A percentile compares a stretch with the other conserved stretches of the same genome.
phyloP scores from a whole-genome alignment of 2,888 invertebrate genomes.

The Drosophila bunnanda region DNA sequence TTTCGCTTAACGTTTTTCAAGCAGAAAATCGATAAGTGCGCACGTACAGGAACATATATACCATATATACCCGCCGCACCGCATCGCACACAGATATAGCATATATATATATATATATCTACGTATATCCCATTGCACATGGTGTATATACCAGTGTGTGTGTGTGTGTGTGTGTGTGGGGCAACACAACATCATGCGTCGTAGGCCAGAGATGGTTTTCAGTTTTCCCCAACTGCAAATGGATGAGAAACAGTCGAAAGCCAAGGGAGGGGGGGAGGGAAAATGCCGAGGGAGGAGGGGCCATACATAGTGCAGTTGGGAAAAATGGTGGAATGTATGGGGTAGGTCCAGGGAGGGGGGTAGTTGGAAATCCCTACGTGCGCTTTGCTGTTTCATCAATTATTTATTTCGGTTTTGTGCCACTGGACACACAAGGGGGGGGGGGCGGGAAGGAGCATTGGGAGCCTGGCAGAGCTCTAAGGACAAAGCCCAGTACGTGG shows the following conservation, averaged over 20 bases:
- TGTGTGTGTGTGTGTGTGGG: slow-evolving; percentile 58
- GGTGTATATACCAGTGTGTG: slow-evolving; percentile 50
- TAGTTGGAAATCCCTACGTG: slow-evolving; percentile 74
- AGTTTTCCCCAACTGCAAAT: slow-evolving; percentile 32
- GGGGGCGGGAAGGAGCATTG: slow-evolving; percentile 4
- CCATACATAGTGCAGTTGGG: slow-evolving; percentile 21
- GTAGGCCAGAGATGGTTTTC: slow-evolving; percentile 46
- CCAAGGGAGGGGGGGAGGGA: background rate
- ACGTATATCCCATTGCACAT: slow-evolving; percentile 27
- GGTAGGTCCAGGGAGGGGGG: background rate
- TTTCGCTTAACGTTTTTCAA: slow-evolving; percentile 65
- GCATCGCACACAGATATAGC: slow-evolving; percentile 21
- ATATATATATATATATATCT: slow-evolving; percentile 10
- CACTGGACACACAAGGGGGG: slow-evolving; percentile 59
- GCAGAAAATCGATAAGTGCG: slow-evolving; percentile 77
- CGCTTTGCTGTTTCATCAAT: slow-evolving; percentile 81
- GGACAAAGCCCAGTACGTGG: slow-evolving; percentile 23
- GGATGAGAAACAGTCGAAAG: slow-evolving; percentile 42
- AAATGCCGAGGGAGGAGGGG: background rate
- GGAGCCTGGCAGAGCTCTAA: slow-evolving; percentile 27
- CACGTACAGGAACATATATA: slow-evolving; percentile 70
- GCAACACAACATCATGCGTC: slow-evolving; percentile 69
- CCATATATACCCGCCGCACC: slow-evolving; percentile 22
- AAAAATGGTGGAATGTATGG: slow-evolving; percentile 6
- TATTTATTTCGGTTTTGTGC: slow-evolving; percentile 80